Percentiles rank a stretch among this genome's conserved stretches.
These are phyloP conservation scores for Pandemis heparana DNA, from an alignment of 2,888 invertebrate genomes.

Conservation along the genomic window DNA sequence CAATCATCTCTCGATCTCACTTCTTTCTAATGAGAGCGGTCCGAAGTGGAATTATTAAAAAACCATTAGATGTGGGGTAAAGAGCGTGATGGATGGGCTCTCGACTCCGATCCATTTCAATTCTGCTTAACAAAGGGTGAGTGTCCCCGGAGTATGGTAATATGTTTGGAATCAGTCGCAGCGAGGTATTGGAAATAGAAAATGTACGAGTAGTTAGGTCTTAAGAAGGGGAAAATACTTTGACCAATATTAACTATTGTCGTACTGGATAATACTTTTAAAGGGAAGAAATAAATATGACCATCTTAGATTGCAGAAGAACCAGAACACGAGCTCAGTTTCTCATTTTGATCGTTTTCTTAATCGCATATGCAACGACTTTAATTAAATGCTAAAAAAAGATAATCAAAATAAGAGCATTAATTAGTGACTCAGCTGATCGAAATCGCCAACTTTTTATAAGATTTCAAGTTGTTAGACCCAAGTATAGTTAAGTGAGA, in stretches of 20 bases:
- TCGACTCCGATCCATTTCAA: conserved; percentile 84
- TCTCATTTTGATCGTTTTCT: no score
- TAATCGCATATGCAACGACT: no score
- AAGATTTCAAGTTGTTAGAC: no score
- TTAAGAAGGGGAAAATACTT: not conserved
- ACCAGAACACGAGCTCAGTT: no score
- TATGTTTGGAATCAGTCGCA: conserved; percentile 66
- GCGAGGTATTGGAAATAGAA: conserved; percentile 53
- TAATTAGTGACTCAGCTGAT: no score
- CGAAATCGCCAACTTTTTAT: no score
- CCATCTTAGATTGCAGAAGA: no score
- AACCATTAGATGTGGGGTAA: conserved; percentile 81
- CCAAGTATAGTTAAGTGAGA: no score
- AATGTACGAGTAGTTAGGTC: conserved; percentile 29
- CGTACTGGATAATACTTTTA: no score
- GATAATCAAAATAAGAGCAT: no score
- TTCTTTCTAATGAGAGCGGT: conserved; percentile 70
- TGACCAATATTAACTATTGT: not conserved
- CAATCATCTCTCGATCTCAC: conserved; percentile 74
- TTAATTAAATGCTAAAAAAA: no score
- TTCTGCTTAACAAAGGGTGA: conserved; percentile 78
- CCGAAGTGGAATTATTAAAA: conserved; percentile 82
- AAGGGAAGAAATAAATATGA: not conserved
- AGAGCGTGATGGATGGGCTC: conserved; percentile 81
- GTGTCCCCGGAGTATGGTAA: conserved; percentile 73